phyloP scores from a whole-genome alignment of 2,888 invertebrate genomes.

The Diarsia rubi region DNA sequence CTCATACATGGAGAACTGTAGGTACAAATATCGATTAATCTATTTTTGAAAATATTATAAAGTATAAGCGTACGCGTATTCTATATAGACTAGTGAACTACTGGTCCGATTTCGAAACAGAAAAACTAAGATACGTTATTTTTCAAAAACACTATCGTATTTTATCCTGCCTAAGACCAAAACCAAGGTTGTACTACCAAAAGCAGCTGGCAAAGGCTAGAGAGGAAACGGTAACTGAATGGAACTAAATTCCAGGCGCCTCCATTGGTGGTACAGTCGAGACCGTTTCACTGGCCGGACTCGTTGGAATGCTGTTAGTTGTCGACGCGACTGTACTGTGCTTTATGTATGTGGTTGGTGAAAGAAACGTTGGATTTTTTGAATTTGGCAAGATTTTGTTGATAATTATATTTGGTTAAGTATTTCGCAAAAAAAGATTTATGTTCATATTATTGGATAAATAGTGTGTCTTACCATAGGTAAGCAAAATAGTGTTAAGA shows the following conservation, averaged over 20 bases:
- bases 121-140: too few relatives aligned
- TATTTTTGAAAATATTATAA: background rate
- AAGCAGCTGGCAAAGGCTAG: constrained; percentile 88
- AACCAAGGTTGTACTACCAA: constrained; percentile 70
- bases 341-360: constrained; percentile 13
- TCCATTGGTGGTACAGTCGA: constrained; percentile 75
- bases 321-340: constrained; percentile 64
- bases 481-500: background rate
- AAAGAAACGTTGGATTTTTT: constrained; percentile 32
- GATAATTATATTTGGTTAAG: background rate
- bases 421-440: background rate
- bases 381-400: constrained; percentile 1
- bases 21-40: background rate
- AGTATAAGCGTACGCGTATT: background rate
- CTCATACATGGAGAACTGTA: background rate
- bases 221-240: constrained; percentile 89
- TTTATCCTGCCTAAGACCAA: constrained; percentile 15
- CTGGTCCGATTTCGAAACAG: background rate
- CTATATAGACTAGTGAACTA: background rate
- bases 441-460: too few relatives aligned
- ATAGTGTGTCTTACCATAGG: background rate
- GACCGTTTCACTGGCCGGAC: constrained; percentile 79
- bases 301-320: constrained; percentile 79
- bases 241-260: constrained; percentile 88
- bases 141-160: background rate